Percentiles rank a stretch among this genome's conserved stretches.
Conservation (phyloP, 2,797 vertebrate species). For the Naso thynnoides region DNA sequence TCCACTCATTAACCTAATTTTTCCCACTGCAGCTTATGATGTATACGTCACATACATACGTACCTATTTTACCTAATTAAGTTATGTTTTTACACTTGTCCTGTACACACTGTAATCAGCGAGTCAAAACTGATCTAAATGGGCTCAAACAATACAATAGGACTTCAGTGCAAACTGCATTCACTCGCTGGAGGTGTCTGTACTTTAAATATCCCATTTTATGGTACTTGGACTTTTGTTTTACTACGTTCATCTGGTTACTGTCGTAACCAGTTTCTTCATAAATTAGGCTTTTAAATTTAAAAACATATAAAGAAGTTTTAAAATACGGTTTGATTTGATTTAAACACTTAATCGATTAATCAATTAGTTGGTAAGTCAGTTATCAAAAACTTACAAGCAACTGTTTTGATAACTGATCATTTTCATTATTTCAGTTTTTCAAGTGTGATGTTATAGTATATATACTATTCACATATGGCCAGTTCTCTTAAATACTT, state of each 20-base stretch:
- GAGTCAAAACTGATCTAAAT: not conserved
- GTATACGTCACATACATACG: conserved; percentile 9
- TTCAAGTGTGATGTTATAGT: no score
- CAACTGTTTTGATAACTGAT: no score
- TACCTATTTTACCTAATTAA: not conserved
- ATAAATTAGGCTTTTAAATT: not conserved
- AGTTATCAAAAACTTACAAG: no score
- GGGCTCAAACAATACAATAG: not conserved
- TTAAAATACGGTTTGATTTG: no score
- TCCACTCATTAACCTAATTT: conserved; percentile 37
- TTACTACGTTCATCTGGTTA: not conserved
- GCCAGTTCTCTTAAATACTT: no score
- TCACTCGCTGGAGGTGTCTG: not conserved
- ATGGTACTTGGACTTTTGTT: not conserved
- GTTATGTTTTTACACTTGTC: not conserved
- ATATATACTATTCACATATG: no score
- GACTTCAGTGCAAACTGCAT: not conserved
- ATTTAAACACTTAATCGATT: no score
- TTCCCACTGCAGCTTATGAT: conserved; percentile 2
- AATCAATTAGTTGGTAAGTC: no score
- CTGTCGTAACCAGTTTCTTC: not conserved
- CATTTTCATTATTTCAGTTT: no score
- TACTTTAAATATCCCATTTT: not conserved
- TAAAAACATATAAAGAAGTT: no score
- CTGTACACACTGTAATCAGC: not conserved